Evolutionary conservation across 1,140 invertebrate genomes (phyloP).

Genomic region (Tenebrio molitor): DNA sequence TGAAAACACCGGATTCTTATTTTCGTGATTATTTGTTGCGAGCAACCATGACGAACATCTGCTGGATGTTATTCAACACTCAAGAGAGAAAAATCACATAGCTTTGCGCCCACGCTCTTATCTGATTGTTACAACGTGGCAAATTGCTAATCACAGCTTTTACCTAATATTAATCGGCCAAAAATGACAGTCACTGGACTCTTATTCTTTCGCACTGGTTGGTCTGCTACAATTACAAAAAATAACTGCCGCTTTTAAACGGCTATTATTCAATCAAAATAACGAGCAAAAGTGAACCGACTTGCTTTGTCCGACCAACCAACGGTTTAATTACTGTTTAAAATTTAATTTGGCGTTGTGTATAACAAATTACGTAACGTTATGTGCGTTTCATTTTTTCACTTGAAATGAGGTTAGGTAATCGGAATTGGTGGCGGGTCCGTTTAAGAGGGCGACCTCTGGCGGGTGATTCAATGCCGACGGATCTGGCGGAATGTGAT

Average conservation of each 20-base stretch:
- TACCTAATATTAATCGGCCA: not conserved
- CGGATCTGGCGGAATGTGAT: too few relatives aligned
- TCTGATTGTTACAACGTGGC: not conserved
- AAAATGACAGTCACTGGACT: not conserved
- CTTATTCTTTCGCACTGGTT: not conserved
- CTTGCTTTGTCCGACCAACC: not conserved
- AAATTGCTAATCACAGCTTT: not conserved
- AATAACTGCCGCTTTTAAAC: not conserved
- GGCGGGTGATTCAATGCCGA: too few relatives aligned
- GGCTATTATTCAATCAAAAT: not conserved
- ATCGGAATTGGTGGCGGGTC: not conserved
- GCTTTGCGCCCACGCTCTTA: not conserved
- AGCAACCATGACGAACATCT: not conserved
- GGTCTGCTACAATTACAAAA: not conserved
- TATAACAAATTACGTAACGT: not conserved
- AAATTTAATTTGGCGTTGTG: not conserved
- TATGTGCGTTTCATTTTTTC: not conserved
- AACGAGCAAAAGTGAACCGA: not conserved
- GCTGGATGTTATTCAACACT: not conserved
- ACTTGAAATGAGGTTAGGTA: not conserved
- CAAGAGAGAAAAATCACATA: not conserved
- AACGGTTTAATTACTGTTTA: not conserved
- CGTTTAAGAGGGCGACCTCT: not conserved
- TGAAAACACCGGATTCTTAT: slow-evolving; percentile 1
- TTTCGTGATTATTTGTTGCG: not conserved